Evolutionary conservation across 2,888 invertebrate species (phyloP), one percentile per base, ranked within the genome.

Genomic region (Cetonia aurata): DNA sequence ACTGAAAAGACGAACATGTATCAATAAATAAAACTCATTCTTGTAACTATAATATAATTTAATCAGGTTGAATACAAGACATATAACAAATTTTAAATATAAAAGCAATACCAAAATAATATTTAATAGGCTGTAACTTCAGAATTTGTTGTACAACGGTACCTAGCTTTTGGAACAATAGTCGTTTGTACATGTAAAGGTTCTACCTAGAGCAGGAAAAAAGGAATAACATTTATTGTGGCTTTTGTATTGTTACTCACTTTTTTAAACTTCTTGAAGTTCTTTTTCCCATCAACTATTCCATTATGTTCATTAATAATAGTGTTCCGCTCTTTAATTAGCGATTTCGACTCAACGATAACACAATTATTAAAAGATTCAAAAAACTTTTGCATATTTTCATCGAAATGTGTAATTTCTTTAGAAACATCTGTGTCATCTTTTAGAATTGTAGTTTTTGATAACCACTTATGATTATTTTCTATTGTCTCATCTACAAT

Each of bases 181-280:
- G 33, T 74, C 12, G 68, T 74, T 75, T 79, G 79, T 37, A 76
- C 73, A 52, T 73, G 73, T 10, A 77, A 25, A 33, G 78, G 79
- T 37, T 71, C 65, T 1, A 79, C 74, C 79, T 79, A 69, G 68
- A 76, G 77, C 9, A 48, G 52, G 46, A 17, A 69, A 71, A 46
- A 9, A 17, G 3, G 13, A 15, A 31, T 60, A 25, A 48, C 9
- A 41, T 60, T 12, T 31, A 31, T 33, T n/a, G 4, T 12, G 19
- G 19, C 9, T 25, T 25, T 25, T 9, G 12, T 8, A 17, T 42
- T 42, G 4, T 15, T 31, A 46, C 48, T 65, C 71, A 79, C 79
- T 75, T 79, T 79, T 73, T 71, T 76, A 72, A 80, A 80, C 67
- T 73, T 77, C 55, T 79, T 79, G 69, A 77, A 79, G 66, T 79